These are phyloP conservation scores for Corythornis cristatus DNA, from an alignment of 2,113 vertebrate genomes.

Conservation along the genomic window DNA sequence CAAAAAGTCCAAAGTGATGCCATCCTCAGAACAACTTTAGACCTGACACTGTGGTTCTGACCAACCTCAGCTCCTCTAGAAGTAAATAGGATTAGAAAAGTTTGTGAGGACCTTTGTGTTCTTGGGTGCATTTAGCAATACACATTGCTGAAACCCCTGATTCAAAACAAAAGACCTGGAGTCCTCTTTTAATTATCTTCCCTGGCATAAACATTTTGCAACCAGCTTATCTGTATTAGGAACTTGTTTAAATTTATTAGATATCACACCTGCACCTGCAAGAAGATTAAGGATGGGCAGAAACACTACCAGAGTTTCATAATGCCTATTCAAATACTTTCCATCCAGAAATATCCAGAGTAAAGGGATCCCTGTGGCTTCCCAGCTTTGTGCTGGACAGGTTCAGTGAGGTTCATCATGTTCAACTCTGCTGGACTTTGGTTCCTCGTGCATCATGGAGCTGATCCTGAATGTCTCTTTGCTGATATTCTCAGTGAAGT, in stretches of 20 bases:
- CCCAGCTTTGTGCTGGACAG: constrained; percentile 39
- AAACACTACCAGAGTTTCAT: not conserved
- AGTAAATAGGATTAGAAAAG: not conserved
- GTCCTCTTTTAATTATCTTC: not conserved
- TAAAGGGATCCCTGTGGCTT: constrained; percentile 37
- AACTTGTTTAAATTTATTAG: not conserved
- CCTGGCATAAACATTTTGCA: not conserved
- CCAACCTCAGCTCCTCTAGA: not conserved
- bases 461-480: not conserved
- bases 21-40: not conserved
- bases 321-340: not conserved
- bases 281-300: not conserved
- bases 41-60: rapidly evolving
- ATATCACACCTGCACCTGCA: not conserved
- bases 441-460: not conserved
- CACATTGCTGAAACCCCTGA: not conserved
- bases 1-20: not conserved
- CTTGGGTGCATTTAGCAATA: not conserved
- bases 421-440: not conserved
- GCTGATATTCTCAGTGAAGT: not conserved
- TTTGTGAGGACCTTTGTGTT: not conserved
- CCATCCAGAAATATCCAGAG: not conserved
- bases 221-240: not conserved
- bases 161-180: not conserved
- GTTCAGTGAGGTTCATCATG: constrained; percentile 43